These are phyloP conservation scores for Sceloporus tristichus DNA, from an alignment of 2,113 vertebrate genomes.

Conservation along the genomic window DNA sequence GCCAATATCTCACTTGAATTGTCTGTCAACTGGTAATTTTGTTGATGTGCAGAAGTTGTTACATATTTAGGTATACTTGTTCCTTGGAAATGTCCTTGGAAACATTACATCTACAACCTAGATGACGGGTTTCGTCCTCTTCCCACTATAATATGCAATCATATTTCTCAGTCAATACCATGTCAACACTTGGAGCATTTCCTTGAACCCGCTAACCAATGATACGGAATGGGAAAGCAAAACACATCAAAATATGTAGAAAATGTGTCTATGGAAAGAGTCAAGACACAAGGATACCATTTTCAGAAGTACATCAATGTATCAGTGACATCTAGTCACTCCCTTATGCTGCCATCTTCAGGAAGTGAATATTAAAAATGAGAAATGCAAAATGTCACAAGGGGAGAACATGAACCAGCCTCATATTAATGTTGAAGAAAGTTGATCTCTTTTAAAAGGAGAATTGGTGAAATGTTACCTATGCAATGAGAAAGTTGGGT, in stretches of 20 bases:
- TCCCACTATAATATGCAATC: not conserved
- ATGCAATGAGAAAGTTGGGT: constrained; percentile 2
- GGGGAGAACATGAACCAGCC: constrained; percentile 4
- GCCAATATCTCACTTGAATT: too few relatives aligned
- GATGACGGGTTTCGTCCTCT: not conserved
- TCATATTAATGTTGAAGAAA: constrained; percentile 31
- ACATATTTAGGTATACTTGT: too few relatives aligned
- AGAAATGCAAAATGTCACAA: not conserved
- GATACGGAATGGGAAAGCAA: not conserved
- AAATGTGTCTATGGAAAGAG: not conserved
- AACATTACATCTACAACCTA: not conserved
- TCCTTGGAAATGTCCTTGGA: too few relatives aligned
- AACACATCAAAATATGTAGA: too few relatives aligned
- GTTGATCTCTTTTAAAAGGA: not conserved
- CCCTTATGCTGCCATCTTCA: not conserved
- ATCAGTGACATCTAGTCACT: not conserved
- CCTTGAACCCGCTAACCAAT: not conserved
- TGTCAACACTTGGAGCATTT: not conserved
- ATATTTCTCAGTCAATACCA: not conserved
- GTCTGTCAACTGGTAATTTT: too few relatives aligned
- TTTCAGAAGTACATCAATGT: not conserved
- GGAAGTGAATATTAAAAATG: not conserved
- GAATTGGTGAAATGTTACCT: constrained; percentile 15
- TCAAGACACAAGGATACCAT: not conserved
- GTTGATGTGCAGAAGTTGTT: too few relatives aligned